These are phyloP conservation scores for Lepidotrigona ventralis DNA, from an alignment of 1,140 invertebrate genomes.

Conservation along the genomic window DNA sequence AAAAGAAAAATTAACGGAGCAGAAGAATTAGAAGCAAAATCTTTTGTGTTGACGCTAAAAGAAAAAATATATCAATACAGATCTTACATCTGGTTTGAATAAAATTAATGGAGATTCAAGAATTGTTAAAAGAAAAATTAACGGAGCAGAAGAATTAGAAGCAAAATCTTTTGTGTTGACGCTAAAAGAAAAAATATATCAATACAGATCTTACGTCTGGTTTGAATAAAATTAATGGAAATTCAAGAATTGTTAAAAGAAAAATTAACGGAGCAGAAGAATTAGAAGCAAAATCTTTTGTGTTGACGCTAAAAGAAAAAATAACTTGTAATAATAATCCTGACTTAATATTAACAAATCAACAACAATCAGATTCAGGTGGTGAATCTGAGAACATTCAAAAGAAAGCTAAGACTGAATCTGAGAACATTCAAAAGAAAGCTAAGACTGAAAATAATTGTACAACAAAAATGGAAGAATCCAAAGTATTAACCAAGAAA, in stretches of 20 bases:
- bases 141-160: constrained; percentile 3
- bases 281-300: constrained; percentile 9
- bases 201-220: background rate
- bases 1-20: no score
- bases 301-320: constrained; percentile 7
- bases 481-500: background rate
- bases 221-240: constrained; percentile 2
- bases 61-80: no score
- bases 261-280: constrained; percentile 7
- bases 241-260: constrained; percentile 23
- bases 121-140: constrained; percentile 25
- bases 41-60: no score
- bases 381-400: constrained; percentile 10
- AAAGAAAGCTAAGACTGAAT: constrained; percentile 32
- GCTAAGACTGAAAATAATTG: constrained; percentile 24
- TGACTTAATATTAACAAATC: background rate
- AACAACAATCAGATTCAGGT: background rate
- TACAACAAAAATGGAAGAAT: background rate
- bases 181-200: constrained; percentile 8
- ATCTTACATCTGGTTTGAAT: no score
- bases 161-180: constrained; percentile 19
- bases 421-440: background rate
- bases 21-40: no score
- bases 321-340: background rate
- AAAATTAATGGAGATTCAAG: no score